Evolutionary conservation across 64 coral and sea anemone genomes (phyloP).

Genomic region (Montipora efflorescens): DNA sequence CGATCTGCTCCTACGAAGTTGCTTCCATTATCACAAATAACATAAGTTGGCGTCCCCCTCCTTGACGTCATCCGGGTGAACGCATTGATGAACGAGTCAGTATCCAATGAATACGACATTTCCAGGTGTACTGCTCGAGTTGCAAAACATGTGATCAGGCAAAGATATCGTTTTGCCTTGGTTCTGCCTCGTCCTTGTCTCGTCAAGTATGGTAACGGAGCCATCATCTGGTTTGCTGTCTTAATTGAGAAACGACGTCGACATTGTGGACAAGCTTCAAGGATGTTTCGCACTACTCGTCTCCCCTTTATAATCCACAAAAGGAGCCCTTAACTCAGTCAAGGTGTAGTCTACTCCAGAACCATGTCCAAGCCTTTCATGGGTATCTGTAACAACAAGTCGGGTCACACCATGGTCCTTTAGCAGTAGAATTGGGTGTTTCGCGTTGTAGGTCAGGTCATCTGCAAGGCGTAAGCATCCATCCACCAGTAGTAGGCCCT

Average conservation of each 20-base stretch:
- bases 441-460: conserved; percentile 33
- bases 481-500: conserved; percentile 15
- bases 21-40: conserved; percentile 35
- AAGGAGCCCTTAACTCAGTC: conserved; percentile 49
- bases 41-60: conserved; percentile 19
- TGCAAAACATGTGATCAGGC: conserved; percentile 15
- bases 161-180: conserved; percentile 36
- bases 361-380: conserved; percentile 17
- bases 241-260: conserved; percentile 29
- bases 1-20: conserved; percentile 36
- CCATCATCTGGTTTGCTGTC: conserved; percentile 51
- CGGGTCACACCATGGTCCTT: conserved; percentile 51
- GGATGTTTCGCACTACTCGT: conserved; percentile 29
- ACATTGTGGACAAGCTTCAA: conserved; percentile 38
- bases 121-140: conserved; percentile 19
- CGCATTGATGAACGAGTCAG: conserved; percentile 21
- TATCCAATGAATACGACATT: conserved; percentile 26
- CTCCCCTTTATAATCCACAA: conserved; percentile 73
- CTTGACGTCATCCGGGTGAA: conserved; percentile 37
- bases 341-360: conserved; percentile 23
- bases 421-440: conserved; percentile 68
- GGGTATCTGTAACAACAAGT: conserved; percentile 34
- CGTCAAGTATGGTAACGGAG: conserved; percentile 54
- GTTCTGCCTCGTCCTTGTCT: conserved; percentile 43
- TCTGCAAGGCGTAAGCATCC: conserved; percentile 44